phyloP scores from a whole-genome alignment of 2,797 vertebrate genomes.

The Aratinga solstitialis region DNA sequence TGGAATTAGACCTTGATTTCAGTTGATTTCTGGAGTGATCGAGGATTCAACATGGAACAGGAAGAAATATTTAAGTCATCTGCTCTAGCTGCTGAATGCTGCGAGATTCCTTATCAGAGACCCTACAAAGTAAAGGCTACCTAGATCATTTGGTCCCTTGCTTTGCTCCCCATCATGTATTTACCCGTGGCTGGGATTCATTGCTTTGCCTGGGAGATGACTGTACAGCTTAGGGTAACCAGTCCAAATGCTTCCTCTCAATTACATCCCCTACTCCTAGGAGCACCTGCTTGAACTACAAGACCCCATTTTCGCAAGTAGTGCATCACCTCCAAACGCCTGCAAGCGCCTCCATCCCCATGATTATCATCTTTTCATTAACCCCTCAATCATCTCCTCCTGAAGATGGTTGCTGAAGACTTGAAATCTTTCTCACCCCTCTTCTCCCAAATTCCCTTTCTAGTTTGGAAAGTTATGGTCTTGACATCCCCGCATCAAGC shows the following conservation, averaged over 20 bases:
- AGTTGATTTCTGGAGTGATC: conserved; percentile 1
- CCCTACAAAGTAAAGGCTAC: background rate
- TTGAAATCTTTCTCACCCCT: background rate
- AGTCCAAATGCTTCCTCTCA: background rate
- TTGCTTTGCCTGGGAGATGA: background rate
- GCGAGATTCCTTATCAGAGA: background rate
- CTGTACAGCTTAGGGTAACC: background rate
- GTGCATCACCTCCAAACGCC: background rate
- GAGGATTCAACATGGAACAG: background rate
- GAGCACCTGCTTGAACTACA: background rate
- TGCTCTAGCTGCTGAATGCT: background rate
- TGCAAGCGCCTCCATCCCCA: accelerated
- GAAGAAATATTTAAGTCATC: background rate
- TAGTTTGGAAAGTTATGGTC: background rate
- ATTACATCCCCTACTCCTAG: background rate
- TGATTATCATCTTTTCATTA: background rate
- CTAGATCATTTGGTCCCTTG: background rate
- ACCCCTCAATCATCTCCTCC: background rate
- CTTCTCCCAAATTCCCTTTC: background rate
- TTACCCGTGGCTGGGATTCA: background rate
- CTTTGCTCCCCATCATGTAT: background rate
- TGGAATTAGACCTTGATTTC: conserved; percentile 58
- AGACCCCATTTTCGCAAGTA: background rate
- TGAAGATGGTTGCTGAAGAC: background rate
- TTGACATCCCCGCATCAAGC: background rate